Percentiles rank a stretch among this genome's conserved stretches.
Conservation (phyloP, 2,888 invertebrate genomes). For the Cerceris ruficornis region DNA sequence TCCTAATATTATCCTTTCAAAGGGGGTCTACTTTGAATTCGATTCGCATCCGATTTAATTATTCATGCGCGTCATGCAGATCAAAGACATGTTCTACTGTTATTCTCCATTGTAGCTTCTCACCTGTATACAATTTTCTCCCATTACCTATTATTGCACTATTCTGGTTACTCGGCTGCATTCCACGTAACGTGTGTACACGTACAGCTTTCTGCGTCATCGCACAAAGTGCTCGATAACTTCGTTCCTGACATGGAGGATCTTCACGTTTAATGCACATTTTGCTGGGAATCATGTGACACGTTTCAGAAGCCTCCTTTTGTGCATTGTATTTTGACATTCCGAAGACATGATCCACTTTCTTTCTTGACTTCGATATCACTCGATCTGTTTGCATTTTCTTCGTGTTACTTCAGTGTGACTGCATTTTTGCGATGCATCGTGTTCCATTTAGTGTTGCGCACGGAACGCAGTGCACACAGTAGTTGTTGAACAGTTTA, state of each 20-base stretch:
- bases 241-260: constrained; percentile 40
- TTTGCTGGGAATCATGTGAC: constrained; percentile 42
- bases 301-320: constrained; percentile 37
- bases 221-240: constrained; percentile 11
- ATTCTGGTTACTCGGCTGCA: constrained; percentile 37
- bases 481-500: too few species aligned
- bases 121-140: constrained; percentile 4
- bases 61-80: background rate
- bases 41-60: too few species aligned
- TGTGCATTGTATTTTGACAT: constrained; percentile 46
- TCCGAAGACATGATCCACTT: constrained; percentile 29
- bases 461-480: background rate
- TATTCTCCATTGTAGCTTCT: constrained; percentile 18
- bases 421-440: background rate
- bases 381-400: constrained; percentile 32
- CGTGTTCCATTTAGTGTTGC: background rate
- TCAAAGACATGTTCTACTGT: background rate
- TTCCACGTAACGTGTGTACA: constrained; percentile 26
- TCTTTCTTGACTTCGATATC: constrained; percentile 26
- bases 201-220: constrained; percentile 10
- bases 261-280: constrained; percentile 51
- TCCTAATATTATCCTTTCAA: too few species aligned
- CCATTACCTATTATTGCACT: constrained; percentile 45
- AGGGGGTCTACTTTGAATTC: too few species aligned
- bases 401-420: background rate